Conservation (phyloP, 2,113 vertebrate genomes). For the Natator depressus region DNA sequence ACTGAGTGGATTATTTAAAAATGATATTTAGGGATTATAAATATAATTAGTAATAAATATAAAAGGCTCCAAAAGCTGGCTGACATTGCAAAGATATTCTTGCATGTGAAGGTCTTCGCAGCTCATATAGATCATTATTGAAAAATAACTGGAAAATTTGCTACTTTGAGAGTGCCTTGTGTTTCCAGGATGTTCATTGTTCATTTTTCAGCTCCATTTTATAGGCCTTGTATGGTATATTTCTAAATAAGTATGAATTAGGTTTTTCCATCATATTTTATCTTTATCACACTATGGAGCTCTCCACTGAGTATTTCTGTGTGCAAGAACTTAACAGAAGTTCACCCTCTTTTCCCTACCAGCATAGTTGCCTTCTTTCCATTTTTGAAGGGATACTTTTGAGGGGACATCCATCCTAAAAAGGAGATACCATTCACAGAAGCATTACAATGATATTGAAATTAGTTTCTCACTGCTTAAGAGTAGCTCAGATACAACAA, state of each 20-base stretch:
- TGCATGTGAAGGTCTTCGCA: background rate
- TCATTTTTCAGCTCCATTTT: background rate
- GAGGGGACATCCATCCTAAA: background rate
- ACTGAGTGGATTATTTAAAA: background rate
- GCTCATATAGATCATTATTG: background rate
- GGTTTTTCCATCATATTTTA: background rate
- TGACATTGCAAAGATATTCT: background rate
- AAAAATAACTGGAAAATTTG: background rate
- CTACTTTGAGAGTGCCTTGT: background rate
- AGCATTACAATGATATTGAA: background rate
- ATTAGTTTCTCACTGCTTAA: background rate
- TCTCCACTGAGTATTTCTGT: background rate
- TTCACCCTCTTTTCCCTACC: no score
- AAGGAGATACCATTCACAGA: background rate
- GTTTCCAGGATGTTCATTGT: background rate
- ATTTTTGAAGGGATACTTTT: background rate
- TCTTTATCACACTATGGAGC: background rate
- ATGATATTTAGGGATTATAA: background rate
- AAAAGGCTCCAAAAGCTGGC: background rate
- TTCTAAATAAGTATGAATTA: background rate
- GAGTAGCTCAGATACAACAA: background rate
- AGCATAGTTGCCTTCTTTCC: background rate
- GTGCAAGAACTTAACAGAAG: background rate
- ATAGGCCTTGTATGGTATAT: background rate
- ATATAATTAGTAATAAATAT: background rate